A percentile compares a stretch with the other conserved stretches of the same genome.
Evolutionary conservation across 2,797 vertebrate genomes (phyloP).

Genomic region (Gallirallus australis): DNA sequence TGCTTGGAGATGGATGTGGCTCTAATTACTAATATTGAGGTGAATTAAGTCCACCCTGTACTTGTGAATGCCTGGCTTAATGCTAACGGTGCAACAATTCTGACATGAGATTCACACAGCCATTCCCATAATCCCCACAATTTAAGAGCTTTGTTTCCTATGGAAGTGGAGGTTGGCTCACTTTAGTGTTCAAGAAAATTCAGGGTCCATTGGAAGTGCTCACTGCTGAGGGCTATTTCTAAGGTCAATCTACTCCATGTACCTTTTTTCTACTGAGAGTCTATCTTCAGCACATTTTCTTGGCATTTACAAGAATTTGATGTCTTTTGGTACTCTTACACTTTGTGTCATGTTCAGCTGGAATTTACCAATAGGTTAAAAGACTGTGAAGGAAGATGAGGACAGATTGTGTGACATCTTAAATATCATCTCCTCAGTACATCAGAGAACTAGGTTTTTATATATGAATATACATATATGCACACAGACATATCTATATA

Average conservation of each 20-base stretch:
- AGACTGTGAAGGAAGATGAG: neutral
- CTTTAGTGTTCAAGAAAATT: neutral
- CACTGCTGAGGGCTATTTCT: neutral
- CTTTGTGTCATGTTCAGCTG: neutral
- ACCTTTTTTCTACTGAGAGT: neutral
- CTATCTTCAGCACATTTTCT: neutral
- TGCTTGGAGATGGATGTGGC: neutral
- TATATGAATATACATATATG: accelerated
- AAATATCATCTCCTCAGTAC: neutral
- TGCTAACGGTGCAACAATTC: neutral
- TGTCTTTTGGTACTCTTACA: neutral
- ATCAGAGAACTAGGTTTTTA: neutral
- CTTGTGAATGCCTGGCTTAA: neutral
- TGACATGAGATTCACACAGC: neutral
- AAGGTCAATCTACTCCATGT: neutral
- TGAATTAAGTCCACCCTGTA: neutral
- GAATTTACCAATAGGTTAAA: neutral
- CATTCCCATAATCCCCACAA: neutral
- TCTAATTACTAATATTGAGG: neutral
- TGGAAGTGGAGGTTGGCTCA: neutral
- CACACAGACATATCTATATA: accelerated
- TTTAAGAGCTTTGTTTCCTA: neutral
- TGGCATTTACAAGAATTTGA: neutral
- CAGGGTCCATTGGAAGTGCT: neutral
- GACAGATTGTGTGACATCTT: neutral